Evolutionary conservation across 2,888 invertebrate genomes (phyloP).

Genomic region (Xanthia icteritia): DNA sequence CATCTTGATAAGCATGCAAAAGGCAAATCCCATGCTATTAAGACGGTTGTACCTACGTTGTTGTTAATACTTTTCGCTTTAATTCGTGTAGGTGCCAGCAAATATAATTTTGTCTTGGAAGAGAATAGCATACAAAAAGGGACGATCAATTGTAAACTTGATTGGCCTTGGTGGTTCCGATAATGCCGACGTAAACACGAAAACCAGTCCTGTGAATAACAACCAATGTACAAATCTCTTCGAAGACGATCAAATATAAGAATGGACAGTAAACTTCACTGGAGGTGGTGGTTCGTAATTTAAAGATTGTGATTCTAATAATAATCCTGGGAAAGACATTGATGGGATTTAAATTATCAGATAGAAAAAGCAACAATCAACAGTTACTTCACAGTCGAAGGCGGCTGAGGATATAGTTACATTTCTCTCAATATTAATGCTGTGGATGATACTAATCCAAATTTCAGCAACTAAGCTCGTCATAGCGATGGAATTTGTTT

Average conservation of each 20-base stretch:
- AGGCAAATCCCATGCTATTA: constrained; percentile 25
- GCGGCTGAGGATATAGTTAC: not conserved
- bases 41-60: constrained; percentile 26
- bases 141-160: constrained; percentile 50
- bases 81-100: constrained; percentile 58
- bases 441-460: not conserved
- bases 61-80: constrained; percentile 12
- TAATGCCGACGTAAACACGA: constrained; percentile 15
- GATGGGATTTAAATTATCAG: not conserved
- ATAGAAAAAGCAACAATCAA: not conserved
- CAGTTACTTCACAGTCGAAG: not conserved
- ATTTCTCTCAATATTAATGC: not conserved
- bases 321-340: constrained; percentile 38
- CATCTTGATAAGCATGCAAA: constrained; percentile 36
- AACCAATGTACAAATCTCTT: constrained; percentile 30
- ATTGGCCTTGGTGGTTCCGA: constrained; percentile 34
- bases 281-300: constrained; percentile 31
- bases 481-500: not conserved
- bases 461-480: not conserved
- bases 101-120: constrained; percentile 59
- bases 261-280: constrained; percentile 42
- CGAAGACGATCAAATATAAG: constrained; percentile 37
- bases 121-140: constrained; percentile 60
- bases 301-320: constrained; percentile 20
- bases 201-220: constrained; percentile 33